Evolutionary conservation across 2,888 invertebrate genomes (phyloP).

Genomic region (Drosophila peninsularis): DNA sequence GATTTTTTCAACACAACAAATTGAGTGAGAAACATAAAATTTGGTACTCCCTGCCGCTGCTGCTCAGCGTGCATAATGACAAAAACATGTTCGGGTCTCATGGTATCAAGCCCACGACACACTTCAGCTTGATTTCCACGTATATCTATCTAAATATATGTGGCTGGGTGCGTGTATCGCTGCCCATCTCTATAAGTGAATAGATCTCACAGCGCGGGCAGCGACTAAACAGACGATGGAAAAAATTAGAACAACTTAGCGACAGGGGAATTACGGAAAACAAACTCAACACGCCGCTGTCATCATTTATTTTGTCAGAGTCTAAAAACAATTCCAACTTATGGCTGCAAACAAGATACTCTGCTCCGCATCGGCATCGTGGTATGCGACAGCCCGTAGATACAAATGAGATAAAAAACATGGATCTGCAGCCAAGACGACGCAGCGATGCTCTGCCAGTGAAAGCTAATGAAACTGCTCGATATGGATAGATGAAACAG

Average conservation of each 20-base stretch:
- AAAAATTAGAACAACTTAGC: slow-evolving; percentile 80
- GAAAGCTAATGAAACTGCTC: background rate
- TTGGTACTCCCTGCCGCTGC: slow-evolving; percentile 30
- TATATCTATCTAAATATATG: background rate
- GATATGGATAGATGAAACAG: background rate
- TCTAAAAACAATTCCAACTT: slow-evolving; percentile 76
- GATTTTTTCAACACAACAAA: slow-evolving; percentile 66
- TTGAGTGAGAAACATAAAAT: slow-evolving; percentile 78
- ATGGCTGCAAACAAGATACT: slow-evolving; percentile 76
- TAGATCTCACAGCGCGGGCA: slow-evolving; percentile 43
- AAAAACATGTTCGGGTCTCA: slow-evolving; percentile 51
- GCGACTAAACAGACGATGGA: slow-evolving; percentile 24
- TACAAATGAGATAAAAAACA: slow-evolving; percentile 54
- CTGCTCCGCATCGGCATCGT: slow-evolving; percentile 20
- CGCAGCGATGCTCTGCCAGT: slow-evolving; percentile 35
- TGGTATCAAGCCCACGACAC: slow-evolving; percentile 53
- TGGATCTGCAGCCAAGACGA: slow-evolving; percentile 30
- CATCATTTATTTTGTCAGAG: slow-evolving; percentile 79
- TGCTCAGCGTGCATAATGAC: slow-evolving; percentile 46
- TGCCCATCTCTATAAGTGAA: slow-evolving; percentile 62
- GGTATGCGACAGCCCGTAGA: slow-evolving; percentile 57
- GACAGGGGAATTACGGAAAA: slow-evolving; percentile 59
- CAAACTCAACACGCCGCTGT: slow-evolving; percentile 70
- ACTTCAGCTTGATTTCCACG: slow-evolving; percentile 43
- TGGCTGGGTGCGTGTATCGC: slow-evolving; percentile 34